Evolutionary conservation across 2,113 vertebrate genomes (phyloP), one percentile per base, ranked within the genome.

Genomic region (Morone saxatilis): DNA sequence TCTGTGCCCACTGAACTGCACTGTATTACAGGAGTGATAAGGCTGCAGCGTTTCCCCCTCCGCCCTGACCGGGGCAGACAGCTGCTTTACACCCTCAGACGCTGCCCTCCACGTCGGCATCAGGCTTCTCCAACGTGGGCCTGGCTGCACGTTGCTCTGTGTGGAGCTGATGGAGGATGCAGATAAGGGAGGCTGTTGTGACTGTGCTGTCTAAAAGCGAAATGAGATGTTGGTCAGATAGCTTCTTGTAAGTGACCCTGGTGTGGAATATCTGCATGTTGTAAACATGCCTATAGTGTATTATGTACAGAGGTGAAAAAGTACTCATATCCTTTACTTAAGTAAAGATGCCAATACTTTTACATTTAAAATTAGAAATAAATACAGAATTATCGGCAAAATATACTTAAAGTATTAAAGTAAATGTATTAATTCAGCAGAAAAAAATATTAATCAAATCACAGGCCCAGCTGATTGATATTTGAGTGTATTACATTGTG

Each of bases 101-200:
- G 19, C 75, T 66, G 88, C 56, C 68, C 83, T 84, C 48, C 60
- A 40, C 25, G 50, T 53, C 7, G 5, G 81, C 84, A 78, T 51
- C 40, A 17, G 72, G 68, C 78, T 40, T 40, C 78, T 82, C n/a
- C 67, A 74, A 71, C 71, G 57, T 57, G 80, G 77, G 67, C 69
- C 72, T 7, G 53, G 75, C 88, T 71, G 84, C 91, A 88, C 59
- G 81, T 89, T 70, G 85, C 79, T 54, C 80, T 40, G 40, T 56
- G 76, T 78, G 83, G 82, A 76, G 10, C 57, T 17, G 89, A 93
- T 89, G 76, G 68, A 85, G 86, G 88, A 80, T 38, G 62, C 73
- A 86, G 93, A 94, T 94, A 91, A 79, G 79, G 51, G 14, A 3
- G 54, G 7, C 54, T 92, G 90, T 93, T 94, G 76, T 94, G 91